A percentile compares a stretch with the other conserved stretches of the same genome.
Conservation (phyloP, 1,140 invertebrate genomes). For the Orius laevigatus region DNA sequence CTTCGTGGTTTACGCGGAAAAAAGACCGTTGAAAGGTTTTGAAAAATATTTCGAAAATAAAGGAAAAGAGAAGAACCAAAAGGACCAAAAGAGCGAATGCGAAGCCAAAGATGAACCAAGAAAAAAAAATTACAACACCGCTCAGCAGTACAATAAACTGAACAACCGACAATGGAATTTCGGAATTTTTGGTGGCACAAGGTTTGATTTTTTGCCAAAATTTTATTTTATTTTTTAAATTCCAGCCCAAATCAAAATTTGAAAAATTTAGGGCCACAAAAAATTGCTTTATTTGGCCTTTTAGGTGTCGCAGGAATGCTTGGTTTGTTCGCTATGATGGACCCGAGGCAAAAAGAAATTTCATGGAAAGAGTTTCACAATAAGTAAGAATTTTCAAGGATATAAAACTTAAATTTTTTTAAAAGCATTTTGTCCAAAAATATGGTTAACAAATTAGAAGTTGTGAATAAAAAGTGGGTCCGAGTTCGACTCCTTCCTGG, state of each 20-base stretch:
- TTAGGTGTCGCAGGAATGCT: conserved; percentile 19
- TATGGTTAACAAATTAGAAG: conserved; percentile 89
- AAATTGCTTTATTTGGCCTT: conserved; percentile 20
- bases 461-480: conserved; percentile 98
- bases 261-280: conserved; percentile 20
- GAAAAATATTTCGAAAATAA: conserved; percentile 26
- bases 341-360: conserved; percentile 53
- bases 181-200: conserved; percentile 20
- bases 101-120: conserved; percentile 7
- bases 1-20: conserved; percentile 81
- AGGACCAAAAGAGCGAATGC: conserved; percentile 4
- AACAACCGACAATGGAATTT: conserved; percentile 18
- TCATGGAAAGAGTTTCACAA: conserved; percentile 97
- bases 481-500: conserved; percentile 64
- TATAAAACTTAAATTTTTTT: too few relatives aligned
- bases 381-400: conserved; percentile 33
- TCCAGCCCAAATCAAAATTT: conserved; percentile 17
- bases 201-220: conserved; percentile 10
- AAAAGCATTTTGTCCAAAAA: conserved; percentile 67
- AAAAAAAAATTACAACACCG: conserved; percentile 5
- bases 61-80: conserved; percentile 17
- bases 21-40: conserved; percentile 30
- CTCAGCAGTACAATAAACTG: neutral
- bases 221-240: conserved; percentile 1
- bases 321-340: conserved; percentile 19